A percentile compares a stretch with the other conserved stretches of the same genome.
phyloP scores from a whole-genome alignment of 2,888 invertebrate genomes.

The Xylota segnis region DNA sequence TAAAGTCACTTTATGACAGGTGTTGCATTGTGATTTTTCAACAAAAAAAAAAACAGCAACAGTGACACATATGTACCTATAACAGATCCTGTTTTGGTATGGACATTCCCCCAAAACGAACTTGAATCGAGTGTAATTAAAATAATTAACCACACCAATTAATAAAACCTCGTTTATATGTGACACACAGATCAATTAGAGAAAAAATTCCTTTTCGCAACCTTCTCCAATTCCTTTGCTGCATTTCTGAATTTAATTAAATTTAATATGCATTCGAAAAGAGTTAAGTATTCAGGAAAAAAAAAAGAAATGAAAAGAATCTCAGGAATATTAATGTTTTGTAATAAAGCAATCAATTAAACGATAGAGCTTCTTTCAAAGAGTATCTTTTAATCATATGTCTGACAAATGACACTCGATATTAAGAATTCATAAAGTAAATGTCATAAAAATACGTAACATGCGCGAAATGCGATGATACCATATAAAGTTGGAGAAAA shows the following conservation, averaged over 20 bases:
- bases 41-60: neutral
- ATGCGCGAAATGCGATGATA: slow-evolving; percentile 38
- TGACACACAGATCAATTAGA: slow-evolving; percentile 72
- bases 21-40: neutral
- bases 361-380: slow-evolving; percentile 22
- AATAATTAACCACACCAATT: slow-evolving; percentile 63
- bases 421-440: slow-evolving; percentile 52
- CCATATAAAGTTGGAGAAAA: slow-evolving; percentile 47
- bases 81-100: neutral
- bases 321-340: slow-evolving; percentile 70
- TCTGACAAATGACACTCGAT: neutral
- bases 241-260: slow-evolving; percentile 60
- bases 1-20: slow-evolving; percentile 30
- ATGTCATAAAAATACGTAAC: slow-evolving; percentile 45
- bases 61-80: neutral
- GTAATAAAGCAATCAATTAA: slow-evolving; percentile 71
- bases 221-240: slow-evolving; percentile 47
- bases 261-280: slow-evolving; percentile 51
- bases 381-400: slow-evolving; percentile 59
- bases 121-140: slow-evolving; percentile 27
- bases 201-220: slow-evolving; percentile 48
- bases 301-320: slow-evolving; percentile 48
- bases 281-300: slow-evolving; percentile 2
- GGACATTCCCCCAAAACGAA: neutral
- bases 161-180: slow-evolving; percentile 56